Evolutionary conservation across 2,888 invertebrate genomes (phyloP).

Genomic region (Choristoneura rosaceana): DNA sequence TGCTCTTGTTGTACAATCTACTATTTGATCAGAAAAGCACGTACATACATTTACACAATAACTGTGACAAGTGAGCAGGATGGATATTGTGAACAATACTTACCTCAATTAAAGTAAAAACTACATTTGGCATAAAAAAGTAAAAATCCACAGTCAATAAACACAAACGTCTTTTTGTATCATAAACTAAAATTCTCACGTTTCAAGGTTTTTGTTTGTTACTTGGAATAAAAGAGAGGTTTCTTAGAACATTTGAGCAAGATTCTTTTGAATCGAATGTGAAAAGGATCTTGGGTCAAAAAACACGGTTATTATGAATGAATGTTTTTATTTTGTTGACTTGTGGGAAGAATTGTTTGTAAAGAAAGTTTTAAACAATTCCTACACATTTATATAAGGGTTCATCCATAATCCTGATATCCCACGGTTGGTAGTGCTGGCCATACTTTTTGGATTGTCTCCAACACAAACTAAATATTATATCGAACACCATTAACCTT

Average conservation of each 20-base stretch:
- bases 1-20: too few relatives aligned
- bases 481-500: too few relatives aligned
- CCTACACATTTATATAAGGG: too few relatives aligned
- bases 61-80: background rate
- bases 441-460: too few relatives aligned
- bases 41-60: too few relatives aligned
- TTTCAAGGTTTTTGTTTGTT: constrained; percentile 11
- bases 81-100: background rate
- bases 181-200: constrained; percentile 22
- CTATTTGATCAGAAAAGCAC: too few relatives aligned
- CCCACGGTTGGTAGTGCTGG: too few relatives aligned
- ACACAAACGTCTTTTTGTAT: background rate
- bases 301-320: background rate
- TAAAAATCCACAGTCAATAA: background rate
- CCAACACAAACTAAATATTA: too few relatives aligned
- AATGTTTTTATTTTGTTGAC: too few relatives aligned
- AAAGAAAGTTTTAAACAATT: too few relatives aligned
- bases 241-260: constrained; percentile 1
- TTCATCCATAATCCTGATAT: too few relatives aligned
- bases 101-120: background rate
- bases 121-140: background rate
- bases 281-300: background rate
- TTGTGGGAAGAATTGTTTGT: too few relatives aligned
- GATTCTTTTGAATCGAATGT: background rate
- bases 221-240: background rate